These are phyloP conservation scores for Pogonus chalceus DNA, from an alignment of 1,140 invertebrate genomes.

Conservation along the genomic window DNA sequence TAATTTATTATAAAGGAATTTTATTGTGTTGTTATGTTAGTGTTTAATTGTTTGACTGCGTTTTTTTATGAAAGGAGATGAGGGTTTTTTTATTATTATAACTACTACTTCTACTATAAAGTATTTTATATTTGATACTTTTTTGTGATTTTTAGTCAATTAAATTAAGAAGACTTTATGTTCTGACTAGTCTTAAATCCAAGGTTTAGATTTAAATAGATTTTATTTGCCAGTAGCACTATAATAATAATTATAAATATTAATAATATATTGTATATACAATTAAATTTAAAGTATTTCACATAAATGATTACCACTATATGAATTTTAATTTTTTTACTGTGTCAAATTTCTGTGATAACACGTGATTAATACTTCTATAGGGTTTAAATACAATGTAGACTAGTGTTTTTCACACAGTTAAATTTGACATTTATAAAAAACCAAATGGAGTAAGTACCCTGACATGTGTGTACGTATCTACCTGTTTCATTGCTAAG, in stretches of 20 bases:
- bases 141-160: not conserved
- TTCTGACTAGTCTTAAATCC: conserved; percentile 10
- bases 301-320: conserved; percentile 2
- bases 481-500: not conserved
- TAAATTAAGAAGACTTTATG: too few species aligned
- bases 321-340: conserved; percentile 14
- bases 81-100: not conserved
- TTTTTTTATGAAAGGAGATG: conserved; percentile 13
- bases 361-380: not conserved
- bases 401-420: not conserved
- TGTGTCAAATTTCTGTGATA: conserved; percentile 27
- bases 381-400: not conserved
- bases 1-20: not conserved
- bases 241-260: not conserved
- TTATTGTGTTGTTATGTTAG: conserved; percentile 1
- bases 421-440: not conserved
- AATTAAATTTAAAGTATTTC: conserved; percentile 6
- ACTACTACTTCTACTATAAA: not conserved
- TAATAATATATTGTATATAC: conserved; percentile 4
- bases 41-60: not conserved
- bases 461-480: not conserved
- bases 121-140: not conserved
- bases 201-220: too few species aligned
- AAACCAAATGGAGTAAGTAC: not conserved
- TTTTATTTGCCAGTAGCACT: conserved; percentile 7